Conservation (phyloP, 1,140 invertebrate species). For the Drosophila tsacasi region DNA sequence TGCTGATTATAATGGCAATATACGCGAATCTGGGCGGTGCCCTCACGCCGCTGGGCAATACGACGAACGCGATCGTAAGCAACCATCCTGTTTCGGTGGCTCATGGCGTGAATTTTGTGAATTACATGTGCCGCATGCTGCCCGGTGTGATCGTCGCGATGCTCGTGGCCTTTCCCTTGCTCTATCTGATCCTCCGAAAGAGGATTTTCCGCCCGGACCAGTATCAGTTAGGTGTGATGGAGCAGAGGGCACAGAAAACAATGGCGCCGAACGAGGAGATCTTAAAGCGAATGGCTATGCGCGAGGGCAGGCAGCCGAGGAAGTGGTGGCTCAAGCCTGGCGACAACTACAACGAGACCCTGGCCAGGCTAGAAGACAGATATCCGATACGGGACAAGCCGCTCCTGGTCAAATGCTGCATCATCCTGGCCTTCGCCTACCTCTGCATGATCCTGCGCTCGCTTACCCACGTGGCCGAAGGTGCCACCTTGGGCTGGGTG, state of each 20-base stretch:
- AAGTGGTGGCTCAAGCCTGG: slow-evolving; percentile 85
- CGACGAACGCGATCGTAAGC: slow-evolving; percentile 94
- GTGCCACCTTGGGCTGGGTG: slow-evolving; percentile 89
- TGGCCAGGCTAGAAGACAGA: slow-evolving; percentile 44
- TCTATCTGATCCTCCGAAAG: background rate
- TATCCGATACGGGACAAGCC: slow-evolving; percentile 62
- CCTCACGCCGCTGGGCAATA: slow-evolving; percentile 93
- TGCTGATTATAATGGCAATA: slow-evolving; percentile 91
- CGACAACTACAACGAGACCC: slow-evolving; percentile 86
- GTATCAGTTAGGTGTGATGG: background rate
- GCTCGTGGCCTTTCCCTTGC: slow-evolving; percentile 87
- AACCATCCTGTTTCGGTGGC: slow-evolving; percentile 88
- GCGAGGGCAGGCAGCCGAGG: background rate
- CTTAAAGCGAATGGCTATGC: background rate
- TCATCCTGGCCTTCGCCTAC: slow-evolving; percentile 86
- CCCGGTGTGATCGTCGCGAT: slow-evolving; percentile 89
- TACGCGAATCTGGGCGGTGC: slow-evolving; percentile 95
- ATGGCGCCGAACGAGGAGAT: background rate
- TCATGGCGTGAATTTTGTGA: slow-evolving; percentile 91
- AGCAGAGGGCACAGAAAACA: background rate
- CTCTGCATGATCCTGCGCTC: slow-evolving; percentile 90
- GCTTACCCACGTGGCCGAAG: slow-evolving; percentile 86
- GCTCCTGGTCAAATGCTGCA: slow-evolving; percentile 88
- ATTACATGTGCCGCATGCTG: slow-evolving; percentile 91
- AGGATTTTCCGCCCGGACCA: background rate